phyloP scores from a whole-genome alignment of 2,797 vertebrate genomes.

The Cossypha niveicapilla region DNA sequence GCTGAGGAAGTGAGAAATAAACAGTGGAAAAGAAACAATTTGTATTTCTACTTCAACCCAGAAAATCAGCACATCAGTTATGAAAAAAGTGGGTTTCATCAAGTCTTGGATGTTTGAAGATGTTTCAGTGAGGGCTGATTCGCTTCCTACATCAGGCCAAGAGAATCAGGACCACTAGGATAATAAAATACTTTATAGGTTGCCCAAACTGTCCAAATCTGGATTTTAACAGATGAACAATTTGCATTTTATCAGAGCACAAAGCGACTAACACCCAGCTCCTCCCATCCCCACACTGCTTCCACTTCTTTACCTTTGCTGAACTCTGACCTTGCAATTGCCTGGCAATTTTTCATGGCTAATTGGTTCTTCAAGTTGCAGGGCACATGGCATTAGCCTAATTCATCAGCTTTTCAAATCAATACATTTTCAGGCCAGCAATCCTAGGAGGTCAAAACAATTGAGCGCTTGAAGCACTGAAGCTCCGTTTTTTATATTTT shows the following conservation, averaged over 20 bases:
- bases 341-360: constrained; percentile 11
- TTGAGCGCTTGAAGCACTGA: fast-evolving
- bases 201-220: background rate
- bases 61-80: background rate
- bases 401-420: constrained; percentile 31
- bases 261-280: background rate
- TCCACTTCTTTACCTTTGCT: background rate
- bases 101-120: background rate
- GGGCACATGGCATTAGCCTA: background rate
- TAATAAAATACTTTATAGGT: background rate
- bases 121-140: background rate
- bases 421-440: background rate
- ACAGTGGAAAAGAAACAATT: background rate
- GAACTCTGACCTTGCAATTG: background rate
- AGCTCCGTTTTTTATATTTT: background rate
- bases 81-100: background rate
- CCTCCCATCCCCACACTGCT: background rate
- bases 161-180: background rate
- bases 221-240: background rate
- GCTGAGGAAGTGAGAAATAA: constrained; percentile 31
- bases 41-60: background rate
- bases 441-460: background rate
- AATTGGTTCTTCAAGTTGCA: constrained; percentile 11
- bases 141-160: background rate
- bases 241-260: background rate